These are phyloP conservation scores for Bombus breviceps DNA, from an alignment of 1,140 invertebrate species.

Conservation along the genomic window DNA sequence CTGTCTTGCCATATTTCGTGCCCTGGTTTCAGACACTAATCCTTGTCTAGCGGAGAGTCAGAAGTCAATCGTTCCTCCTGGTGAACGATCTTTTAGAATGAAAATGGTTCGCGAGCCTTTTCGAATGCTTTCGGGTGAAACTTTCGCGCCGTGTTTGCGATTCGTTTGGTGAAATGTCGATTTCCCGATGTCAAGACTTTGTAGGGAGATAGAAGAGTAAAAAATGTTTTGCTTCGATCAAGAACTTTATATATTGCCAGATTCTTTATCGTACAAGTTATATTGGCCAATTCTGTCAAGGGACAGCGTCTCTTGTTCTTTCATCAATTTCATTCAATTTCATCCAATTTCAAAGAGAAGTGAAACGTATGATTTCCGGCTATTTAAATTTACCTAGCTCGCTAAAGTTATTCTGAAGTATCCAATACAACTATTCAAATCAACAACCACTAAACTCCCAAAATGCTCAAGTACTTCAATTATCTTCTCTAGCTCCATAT, in stretches of 20 bases:
- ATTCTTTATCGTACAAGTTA: background rate
- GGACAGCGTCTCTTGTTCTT: background rate
- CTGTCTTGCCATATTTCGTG: constrained; percentile 54
- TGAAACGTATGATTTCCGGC: too few species aligned
- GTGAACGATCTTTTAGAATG: background rate
- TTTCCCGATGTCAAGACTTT: background rate
- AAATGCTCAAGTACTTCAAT: background rate
- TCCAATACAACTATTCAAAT: background rate
- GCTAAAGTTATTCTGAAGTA: background rate
- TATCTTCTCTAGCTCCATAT: background rate
- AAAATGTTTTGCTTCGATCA: background rate
- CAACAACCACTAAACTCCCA: background rate
- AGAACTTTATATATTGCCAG: background rate
- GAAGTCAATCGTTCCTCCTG: background rate
- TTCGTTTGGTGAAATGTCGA: background rate
- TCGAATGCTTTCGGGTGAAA: background rate
- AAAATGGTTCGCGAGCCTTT: background rate
- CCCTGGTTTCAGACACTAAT: constrained; percentile 25
- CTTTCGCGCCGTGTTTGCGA: background rate
- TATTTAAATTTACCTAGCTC: background rate
- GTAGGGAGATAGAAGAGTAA: background rate
- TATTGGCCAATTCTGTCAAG: background rate
- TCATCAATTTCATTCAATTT: background rate
- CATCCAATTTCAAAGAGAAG: background rate
- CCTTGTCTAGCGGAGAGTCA: background rate